Conservation (phyloP, 1,140 invertebrate genomes). For the Luehdorfia chinensis region DNA sequence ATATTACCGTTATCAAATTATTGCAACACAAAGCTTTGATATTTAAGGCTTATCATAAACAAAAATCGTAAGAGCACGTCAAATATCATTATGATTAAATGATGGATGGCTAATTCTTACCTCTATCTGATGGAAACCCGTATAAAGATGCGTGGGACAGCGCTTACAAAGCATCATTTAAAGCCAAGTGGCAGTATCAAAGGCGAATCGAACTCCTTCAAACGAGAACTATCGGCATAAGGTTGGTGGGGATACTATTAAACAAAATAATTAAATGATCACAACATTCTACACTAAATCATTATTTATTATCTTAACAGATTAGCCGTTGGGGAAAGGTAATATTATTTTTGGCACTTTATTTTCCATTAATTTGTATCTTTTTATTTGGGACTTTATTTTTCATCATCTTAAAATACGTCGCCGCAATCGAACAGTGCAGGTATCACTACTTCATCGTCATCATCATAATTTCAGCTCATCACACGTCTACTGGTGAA, state of each 20-base stretch:
- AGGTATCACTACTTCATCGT: too few relatives aligned
- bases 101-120: constrained; percentile 73
- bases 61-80: constrained; percentile 62
- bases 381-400: too few relatives aligned
- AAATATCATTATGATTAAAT: constrained; percentile 71
- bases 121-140: constrained; percentile 59
- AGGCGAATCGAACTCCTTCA: constrained; percentile 34
- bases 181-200: constrained; percentile 41
- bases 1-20: constrained; percentile 4
- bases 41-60: constrained; percentile 40
- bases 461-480: too few relatives aligned
- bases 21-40: constrained; percentile 5
- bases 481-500: too few relatives aligned
- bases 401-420: too few relatives aligned
- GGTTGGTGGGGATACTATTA: constrained; percentile 10
- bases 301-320: constrained; percentile 5
- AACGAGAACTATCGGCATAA: background rate
- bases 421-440: too few relatives aligned
- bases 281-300: constrained; percentile 1
- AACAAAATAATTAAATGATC: constrained; percentile 16
- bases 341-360: too few relatives aligned
- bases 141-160: constrained; percentile 68
- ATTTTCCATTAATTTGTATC: too few relatives aligned
- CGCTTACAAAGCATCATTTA: constrained; percentile 61
- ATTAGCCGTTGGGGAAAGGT: background rate